A percentile compares a stretch with the other conserved stretches of the same genome.
phyloP scores from a whole-genome alignment of 2,888 invertebrate genomes.

The Polyommatus icarus region DNA sequence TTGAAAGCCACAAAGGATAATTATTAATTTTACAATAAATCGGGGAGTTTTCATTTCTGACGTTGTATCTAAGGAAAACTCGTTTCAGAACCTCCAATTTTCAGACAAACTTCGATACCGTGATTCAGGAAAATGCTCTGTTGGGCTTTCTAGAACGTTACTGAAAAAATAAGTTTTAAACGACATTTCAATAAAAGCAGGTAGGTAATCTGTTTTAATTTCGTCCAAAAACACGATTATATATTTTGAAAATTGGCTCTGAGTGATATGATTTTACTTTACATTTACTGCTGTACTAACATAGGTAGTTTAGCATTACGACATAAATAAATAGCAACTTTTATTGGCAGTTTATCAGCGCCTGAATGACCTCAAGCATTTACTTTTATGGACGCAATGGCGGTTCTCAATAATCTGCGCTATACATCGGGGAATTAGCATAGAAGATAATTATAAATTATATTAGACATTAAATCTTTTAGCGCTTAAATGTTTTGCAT shows the following conservation, averaged over 20 bases:
- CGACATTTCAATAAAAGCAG: too few species aligned
- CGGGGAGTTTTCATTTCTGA: too few species aligned
- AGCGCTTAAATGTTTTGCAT: not conserved
- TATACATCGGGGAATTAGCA: not conserved
- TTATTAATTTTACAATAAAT: too few species aligned
- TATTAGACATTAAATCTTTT: not conserved
- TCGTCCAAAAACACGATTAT: not conserved
- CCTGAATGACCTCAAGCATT: not conserved
- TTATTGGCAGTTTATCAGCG: not conserved
- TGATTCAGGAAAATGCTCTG: too few species aligned
- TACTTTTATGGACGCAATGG: constrained; percentile 1
- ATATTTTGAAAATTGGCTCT: not conserved
- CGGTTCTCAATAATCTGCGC: constrained; percentile 2
- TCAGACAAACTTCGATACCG: too few species aligned
- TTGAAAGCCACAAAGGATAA: too few species aligned
- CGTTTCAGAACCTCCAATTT: too few species aligned
- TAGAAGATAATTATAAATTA: constrained; percentile 18
- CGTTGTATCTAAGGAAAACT: too few species aligned
- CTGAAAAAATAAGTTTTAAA: too few species aligned
- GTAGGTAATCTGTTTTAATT: not conserved
- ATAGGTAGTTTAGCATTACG: not conserved
- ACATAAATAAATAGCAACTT: not conserved
- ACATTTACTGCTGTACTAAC: not conserved
- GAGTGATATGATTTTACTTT: not conserved
- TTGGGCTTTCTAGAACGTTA: too few species aligned